These are phyloP conservation scores for Chrysina gloriosa DNA, from an alignment of 2,888 invertebrate species.

Conservation along the genomic window DNA sequence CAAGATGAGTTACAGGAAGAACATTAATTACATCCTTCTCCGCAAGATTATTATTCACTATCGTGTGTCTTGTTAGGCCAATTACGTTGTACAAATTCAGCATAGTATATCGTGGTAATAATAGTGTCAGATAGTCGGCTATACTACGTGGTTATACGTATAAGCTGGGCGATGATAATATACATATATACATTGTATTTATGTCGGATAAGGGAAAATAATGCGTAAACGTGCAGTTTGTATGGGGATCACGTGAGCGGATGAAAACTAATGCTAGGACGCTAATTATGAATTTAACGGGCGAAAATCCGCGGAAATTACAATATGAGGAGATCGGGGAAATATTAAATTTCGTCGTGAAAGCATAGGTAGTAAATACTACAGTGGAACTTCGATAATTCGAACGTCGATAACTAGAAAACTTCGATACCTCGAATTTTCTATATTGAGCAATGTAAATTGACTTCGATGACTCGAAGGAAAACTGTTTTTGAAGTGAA, in stretches of 20 bases:
- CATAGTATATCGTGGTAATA: neutral
- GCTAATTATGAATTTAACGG: neutral
- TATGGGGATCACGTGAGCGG: neutral
- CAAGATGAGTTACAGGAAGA: no score
- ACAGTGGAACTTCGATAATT: no score
- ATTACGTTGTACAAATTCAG: neutral
- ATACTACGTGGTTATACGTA: no score
- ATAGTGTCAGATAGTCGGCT: neutral
- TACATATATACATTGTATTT: neutral
- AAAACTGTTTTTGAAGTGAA: no score
- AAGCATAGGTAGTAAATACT: no score
- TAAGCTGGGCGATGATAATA: no score
- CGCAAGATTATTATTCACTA: slow-evolving; percentile 2
- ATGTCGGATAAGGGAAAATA: neutral
- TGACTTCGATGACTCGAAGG: no score
- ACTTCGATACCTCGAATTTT: no score
- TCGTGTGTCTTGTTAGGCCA: neutral
- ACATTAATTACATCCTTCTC: neutral
- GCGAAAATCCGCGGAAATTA: slow-evolving; percentile 4
- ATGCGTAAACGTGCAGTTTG: neutral
- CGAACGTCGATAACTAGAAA: no score
- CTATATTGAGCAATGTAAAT: no score
- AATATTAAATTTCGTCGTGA: neutral
- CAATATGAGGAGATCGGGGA: slow-evolving; percentile 15
- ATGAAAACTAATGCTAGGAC: neutral